Evolutionary conservation across 2,888 invertebrate genomes (phyloP).

Genomic region (Notodonta dromedarius): DNA sequence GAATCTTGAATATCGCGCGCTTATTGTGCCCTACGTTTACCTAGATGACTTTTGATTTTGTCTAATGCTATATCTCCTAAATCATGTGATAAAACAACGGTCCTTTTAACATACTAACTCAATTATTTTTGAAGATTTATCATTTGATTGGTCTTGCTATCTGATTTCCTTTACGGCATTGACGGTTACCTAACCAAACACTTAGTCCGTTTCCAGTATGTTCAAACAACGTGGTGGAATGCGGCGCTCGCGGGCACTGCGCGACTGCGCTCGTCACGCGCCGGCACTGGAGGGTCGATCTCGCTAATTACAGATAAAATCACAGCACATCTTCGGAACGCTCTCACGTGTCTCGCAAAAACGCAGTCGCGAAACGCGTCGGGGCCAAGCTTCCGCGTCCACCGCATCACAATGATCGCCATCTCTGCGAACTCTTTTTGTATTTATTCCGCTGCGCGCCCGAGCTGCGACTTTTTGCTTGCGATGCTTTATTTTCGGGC

Average conservation of each 20-base stretch:
- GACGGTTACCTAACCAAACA: too few species aligned
- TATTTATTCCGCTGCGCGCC: slow-evolving; percentile 46
- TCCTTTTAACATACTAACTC: too few species aligned
- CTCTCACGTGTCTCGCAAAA: slow-evolving; percentile 60
- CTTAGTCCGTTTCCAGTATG: slow-evolving; percentile 23
- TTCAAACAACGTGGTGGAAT: slow-evolving; percentile 43
- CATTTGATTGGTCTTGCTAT: too few species aligned
- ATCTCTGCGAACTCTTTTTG: slow-evolving; percentile 20
- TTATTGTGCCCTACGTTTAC: slow-evolving; percentile 13
- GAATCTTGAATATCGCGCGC: slow-evolving; percentile 53
- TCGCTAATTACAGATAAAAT: slow-evolving; percentile 73
- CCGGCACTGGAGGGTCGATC: slow-evolving; percentile 47
- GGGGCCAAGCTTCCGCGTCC: slow-evolving; percentile 53
- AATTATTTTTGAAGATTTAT: too few species aligned
- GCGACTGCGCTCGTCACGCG: slow-evolving; percentile 50
- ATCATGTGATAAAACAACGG: not conserved
- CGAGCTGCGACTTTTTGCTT: slow-evolving; percentile 54
- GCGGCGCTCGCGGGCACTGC: slow-evolving; percentile 16
- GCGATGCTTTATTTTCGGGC: slow-evolving; percentile 51
- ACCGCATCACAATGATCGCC: slow-evolving; percentile 7
- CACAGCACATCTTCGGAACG: slow-evolving; percentile 59
- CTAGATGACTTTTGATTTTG: slow-evolving; percentile 1
- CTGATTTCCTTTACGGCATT: too few species aligned
- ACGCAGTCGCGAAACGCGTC: slow-evolving; percentile 39
- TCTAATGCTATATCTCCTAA: not conserved